A percentile compares a stretch with the other conserved stretches of the same genome.
Conservation (phyloP, 2,797 vertebrate species). For the Capromys pilorides region DNA sequence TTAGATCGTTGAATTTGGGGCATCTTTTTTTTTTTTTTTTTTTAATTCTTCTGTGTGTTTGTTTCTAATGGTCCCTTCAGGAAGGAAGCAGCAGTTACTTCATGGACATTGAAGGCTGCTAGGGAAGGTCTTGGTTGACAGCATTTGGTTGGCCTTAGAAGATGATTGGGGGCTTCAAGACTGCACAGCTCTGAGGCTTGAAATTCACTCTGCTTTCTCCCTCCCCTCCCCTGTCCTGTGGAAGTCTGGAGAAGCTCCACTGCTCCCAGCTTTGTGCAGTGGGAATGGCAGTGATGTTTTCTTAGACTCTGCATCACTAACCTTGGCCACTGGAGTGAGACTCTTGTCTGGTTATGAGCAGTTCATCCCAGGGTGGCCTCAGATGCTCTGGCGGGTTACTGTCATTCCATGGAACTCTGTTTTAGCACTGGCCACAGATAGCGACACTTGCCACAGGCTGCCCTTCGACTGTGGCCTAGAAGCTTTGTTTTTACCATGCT, state of each 20-base stretch:
- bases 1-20: no score
- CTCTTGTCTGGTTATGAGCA: not conserved
- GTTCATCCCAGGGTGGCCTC: constrained; percentile 24
- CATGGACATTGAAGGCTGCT: not conserved
- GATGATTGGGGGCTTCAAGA: not conserved
- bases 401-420: not conserved
- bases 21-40: no score
- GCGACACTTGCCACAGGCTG: not conserved
- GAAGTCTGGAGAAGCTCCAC: not conserved
- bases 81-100: not conserved
- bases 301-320: not conserved
- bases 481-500: constrained; percentile 29
- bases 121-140: constrained; percentile 19
- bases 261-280: not conserved
- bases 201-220: not conserved
- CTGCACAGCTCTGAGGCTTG: not conserved
- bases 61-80: not conserved
- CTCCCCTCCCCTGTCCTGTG: not conserved
- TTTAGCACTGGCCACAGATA: constrained; percentile 7
- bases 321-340: not conserved
- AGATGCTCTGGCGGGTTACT: constrained; percentile 54
- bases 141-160: not conserved
- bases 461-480: not conserved
- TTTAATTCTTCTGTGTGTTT: not conserved
- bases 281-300: not conserved